Percentiles rank a stretch among this genome's conserved stretches.
These are phyloP conservation scores for Diprion similis DNA, from an alignment of 1,140 invertebrate species.

Conservation along the genomic window DNA sequence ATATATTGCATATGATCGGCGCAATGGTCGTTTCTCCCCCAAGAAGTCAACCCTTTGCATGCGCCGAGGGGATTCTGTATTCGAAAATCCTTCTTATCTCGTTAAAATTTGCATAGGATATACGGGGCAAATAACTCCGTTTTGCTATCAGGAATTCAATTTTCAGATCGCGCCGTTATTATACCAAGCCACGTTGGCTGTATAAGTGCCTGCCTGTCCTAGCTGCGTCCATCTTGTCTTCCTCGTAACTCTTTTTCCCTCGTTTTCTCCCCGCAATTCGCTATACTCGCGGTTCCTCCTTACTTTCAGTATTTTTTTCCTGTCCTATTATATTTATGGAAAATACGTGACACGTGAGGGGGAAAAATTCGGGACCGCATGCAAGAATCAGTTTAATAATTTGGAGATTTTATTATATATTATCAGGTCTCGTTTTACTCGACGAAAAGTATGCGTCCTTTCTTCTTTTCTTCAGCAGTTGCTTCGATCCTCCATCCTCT, in stretches of 20 bases:
- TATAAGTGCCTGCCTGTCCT: not conserved
- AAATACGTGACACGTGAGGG: not conserved
- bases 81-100: not conserved
- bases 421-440: too few relatives aligned
- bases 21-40: not conserved
- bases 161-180: not conserved
- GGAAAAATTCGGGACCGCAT: not conserved
- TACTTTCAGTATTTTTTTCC: not conserved
- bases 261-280: not conserved
- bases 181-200: not conserved
- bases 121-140: not conserved
- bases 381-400: too few relatives aligned
- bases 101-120: constrained; percentile 3
- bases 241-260: too few relatives aligned
- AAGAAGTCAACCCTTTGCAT: not conserved
- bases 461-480: too few relatives aligned
- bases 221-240: not conserved
- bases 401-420: too few relatives aligned
- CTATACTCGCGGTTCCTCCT: not conserved
- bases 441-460: too few relatives aligned
- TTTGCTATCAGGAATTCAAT: not conserved
- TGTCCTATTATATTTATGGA: not conserved
- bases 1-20: too few relatives aligned
- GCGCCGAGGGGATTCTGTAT: not conserved
- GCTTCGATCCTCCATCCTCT: too few relatives aligned